Evolutionary conservation across 2,888 invertebrate species (phyloP), one percentile per base, ranked within the genome.

Genomic region (Stictocephala bisonia): DNA sequence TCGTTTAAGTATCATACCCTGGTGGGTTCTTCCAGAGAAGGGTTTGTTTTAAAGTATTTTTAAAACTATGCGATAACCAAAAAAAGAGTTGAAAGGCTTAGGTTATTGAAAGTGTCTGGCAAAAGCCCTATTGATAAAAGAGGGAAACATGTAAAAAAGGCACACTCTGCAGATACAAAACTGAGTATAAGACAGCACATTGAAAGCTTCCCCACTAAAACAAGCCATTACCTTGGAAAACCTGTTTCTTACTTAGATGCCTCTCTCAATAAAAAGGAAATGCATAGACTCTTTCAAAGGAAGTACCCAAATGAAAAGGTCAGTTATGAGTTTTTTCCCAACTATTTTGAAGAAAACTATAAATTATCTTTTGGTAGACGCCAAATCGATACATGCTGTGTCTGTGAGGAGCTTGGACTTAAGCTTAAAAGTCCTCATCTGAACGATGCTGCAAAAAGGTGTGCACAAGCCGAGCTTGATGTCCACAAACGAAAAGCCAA

Each of bases 401-500:
- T 31, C 13, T 73, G 73, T 71, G 76, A 78, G 20, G 67, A 73
- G 64, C 58, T 78, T 22, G 18, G 50, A 3, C 50, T 71, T 60
- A 77, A 77, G 73, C 29, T 77, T 18, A 74, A 75, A 53, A 72
- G 48, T 58, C 44, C 70, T 35, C 41, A 69, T 31, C 3, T 73
- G 0, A 77, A 77, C 74, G 73, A 76, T 48, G 74, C 70, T 11
- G 78, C 77, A 26, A 80, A 80, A 75, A 44, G 75, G 41, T 74
- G 72, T 24, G 77, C 79, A 40, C 74, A 73, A 40, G 80, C 79
- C 2, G 79, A 80, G 74, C 41, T 73, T 53, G 66, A 73, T 29
- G 76, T 79, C 9, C 80, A 79, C 74, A 74, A 74, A 60, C 50
- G 75, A 56, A 60, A 77, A 58, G 72, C 77, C 22, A 80, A 79